These are phyloP conservation scores for Umimayanthus chanpuru DNA, from an alignment of 92 coral and sea anemone species.

Conservation along the genomic window DNA sequence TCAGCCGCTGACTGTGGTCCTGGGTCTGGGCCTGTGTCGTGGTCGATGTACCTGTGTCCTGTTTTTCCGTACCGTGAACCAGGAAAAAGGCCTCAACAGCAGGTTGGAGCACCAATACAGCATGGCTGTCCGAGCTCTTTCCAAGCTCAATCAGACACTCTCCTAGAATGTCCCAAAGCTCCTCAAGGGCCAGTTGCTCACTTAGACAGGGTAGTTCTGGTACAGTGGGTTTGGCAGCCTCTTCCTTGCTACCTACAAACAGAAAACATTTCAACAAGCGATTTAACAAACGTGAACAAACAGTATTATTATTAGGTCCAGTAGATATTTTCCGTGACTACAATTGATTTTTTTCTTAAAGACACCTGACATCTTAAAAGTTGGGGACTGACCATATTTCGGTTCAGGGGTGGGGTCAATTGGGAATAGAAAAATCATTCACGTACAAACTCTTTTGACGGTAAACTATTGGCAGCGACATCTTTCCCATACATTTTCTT, in stretches of 20 bases:
- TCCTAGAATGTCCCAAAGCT: conserved; percentile 94
- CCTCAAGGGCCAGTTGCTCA: conserved; percentile 85
- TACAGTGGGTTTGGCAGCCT: conserved; percentile 37
- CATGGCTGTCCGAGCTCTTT: conserved; percentile 93
- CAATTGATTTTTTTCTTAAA: neutral
- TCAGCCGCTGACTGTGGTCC: conserved; percentile 56
- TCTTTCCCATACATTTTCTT: too few relatives aligned
- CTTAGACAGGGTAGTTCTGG: conserved; percentile 83
- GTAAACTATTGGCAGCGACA: too few relatives aligned
- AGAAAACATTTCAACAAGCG: neutral
- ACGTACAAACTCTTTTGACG: too few relatives aligned
- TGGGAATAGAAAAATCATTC: too few relatives aligned
- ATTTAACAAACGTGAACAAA: neutral
- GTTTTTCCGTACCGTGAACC: conserved; percentile 94
- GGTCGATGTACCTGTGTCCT: conserved; percentile 57
- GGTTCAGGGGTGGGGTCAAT: too few relatives aligned
- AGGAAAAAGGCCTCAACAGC: conserved; percentile 99
- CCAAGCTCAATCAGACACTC: conserved; percentile 94
- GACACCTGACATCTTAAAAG: neutral
- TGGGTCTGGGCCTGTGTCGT: conserved; percentile 59
- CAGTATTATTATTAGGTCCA: neutral
- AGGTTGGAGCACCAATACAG: conserved; percentile 96
- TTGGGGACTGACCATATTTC: too few relatives aligned
- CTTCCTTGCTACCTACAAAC: conserved; percentile 15
- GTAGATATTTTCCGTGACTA: neutral